Conservation (phyloP, 2,888 invertebrate genomes). For the Drosophila neonasuta region DNA sequence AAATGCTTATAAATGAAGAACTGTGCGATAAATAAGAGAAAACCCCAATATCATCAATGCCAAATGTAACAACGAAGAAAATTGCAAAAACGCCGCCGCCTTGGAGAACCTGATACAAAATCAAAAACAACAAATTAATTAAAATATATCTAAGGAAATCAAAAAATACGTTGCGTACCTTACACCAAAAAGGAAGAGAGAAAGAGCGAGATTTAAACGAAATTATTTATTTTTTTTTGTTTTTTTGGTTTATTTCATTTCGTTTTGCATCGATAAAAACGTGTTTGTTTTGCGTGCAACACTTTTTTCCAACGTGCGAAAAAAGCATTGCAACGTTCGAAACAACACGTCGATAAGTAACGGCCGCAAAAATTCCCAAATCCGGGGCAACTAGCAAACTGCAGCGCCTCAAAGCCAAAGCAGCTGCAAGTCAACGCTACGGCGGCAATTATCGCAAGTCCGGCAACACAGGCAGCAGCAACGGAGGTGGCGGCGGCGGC, state of each 20-base stretch:
- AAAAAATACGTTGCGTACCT: constrained; percentile 37
- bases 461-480: constrained; percentile 38
- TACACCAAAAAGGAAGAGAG: background rate
- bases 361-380: constrained; percentile 80
- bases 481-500: constrained; percentile 21
- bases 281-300: constrained; percentile 73
- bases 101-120: constrained; percentile 23
- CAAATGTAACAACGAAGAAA: constrained; percentile 63
- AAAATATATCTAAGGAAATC: background rate
- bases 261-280: constrained; percentile 56
- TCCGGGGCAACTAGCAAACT: constrained; percentile 78
- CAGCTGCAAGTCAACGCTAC: constrained; percentile 77
- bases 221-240: constrained; percentile 1
- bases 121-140: constrained; percentile 25
- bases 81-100: constrained; percentile 57
- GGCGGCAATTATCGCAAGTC: constrained; percentile 69
- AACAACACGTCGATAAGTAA: constrained; percentile 61
- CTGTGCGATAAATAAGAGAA: constrained; percentile 11
- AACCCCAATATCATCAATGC: constrained; percentile 44
- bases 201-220: background rate
- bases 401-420: constrained; percentile 80
- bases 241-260: constrained; percentile 40
- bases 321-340: constrained; percentile 66
- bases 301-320: constrained; percentile 65
- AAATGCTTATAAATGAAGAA: constrained; percentile 27